phyloP scores from a whole-genome alignment of 2,797 vertebrate genomes.

The Poecilia wingei region DNA sequence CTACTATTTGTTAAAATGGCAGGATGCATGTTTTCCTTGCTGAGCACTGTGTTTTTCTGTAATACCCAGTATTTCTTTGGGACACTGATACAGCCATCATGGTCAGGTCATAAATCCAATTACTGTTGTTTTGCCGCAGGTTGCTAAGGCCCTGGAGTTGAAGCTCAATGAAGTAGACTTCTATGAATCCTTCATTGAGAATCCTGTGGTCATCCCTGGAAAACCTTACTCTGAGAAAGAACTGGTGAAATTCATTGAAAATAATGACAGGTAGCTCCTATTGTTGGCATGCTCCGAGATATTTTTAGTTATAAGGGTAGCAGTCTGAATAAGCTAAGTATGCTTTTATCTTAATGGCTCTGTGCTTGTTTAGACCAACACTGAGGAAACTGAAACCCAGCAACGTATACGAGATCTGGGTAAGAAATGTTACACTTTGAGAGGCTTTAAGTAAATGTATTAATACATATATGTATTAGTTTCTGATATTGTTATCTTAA shows the following conservation, averaged over 20 bases:
- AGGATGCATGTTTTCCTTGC: not conserved
- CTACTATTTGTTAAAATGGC: not conserved
- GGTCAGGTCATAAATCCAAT: not conserved
- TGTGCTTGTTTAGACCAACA: conserved; percentile 83
- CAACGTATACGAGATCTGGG: conserved; percentile 91
- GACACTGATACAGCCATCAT: not conserved
- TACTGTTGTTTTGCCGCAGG: conserved; percentile 63
- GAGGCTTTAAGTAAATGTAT: not conserved
- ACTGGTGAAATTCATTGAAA: conserved; percentile 87
- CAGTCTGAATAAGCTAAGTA: conserved; percentile 1
- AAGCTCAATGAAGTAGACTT: conserved; percentile 92
- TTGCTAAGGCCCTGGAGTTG: conserved; percentile 86
- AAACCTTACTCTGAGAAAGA: conserved; percentile 89
- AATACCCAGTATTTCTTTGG: not conserved
- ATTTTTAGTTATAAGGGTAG: not conserved
- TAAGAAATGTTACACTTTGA: conserved; percentile 54
- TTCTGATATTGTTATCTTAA: not conserved
- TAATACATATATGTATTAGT: not conserved
- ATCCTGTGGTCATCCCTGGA: conserved; percentile 87
- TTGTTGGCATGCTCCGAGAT: too few species aligned
- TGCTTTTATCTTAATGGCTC: conserved; percentile 6
- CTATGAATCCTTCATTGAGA: conserved; percentile 90
- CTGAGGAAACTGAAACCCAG: conserved; percentile 89
- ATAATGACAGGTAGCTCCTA: conserved; percentile 82
- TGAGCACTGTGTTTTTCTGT: not conserved